Evolutionary conservation across 1,140 invertebrate species (phyloP).

Genomic region (Drosophila bipectinata): DNA sequence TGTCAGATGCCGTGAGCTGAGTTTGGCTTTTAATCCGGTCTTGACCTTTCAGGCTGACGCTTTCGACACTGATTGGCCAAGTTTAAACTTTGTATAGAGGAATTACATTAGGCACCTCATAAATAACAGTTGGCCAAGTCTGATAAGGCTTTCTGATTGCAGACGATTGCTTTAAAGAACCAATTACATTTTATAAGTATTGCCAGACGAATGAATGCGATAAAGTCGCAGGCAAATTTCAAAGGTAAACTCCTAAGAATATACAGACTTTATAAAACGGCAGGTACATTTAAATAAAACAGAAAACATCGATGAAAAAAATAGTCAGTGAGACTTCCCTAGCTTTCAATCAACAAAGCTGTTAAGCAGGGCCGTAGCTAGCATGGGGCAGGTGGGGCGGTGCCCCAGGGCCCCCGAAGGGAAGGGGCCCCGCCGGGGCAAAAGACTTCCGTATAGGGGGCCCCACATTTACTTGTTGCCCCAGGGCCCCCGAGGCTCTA

Average conservation of each 20-base stretch:
- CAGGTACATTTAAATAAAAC: background rate
- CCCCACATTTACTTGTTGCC: too few species aligned
- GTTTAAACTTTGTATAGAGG: background rate
- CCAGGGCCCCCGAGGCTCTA: too few species aligned
- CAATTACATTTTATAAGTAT: conserved; percentile 24
- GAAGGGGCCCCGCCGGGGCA: too few species aligned
- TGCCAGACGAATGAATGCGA: background rate
- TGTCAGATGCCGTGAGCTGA: conserved; percentile 13
- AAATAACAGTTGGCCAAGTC: background rate
- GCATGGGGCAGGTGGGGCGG: too few species aligned
- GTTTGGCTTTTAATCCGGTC: conserved; percentile 18
- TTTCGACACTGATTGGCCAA: conserved; percentile 8
- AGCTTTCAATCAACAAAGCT: too few species aligned
- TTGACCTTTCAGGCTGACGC: conserved; percentile 23
- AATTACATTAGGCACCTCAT: conserved; percentile 5
- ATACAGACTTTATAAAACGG: background rate
- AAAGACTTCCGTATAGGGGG: too few species aligned
- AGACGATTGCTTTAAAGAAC: conserved; percentile 4
- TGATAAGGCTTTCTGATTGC: conserved; percentile 16
- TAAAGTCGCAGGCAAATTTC: background rate
- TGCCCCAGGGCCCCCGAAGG: too few species aligned
- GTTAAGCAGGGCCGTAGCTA: too few species aligned
- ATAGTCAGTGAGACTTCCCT: too few species aligned
- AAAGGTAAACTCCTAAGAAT: background rate
- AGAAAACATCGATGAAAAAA: too few species aligned